A percentile compares a stretch with the other conserved stretches of the same genome.
phyloP scores from a whole-genome alignment of 2,888 invertebrate species.

The Formica aserva region DNA sequence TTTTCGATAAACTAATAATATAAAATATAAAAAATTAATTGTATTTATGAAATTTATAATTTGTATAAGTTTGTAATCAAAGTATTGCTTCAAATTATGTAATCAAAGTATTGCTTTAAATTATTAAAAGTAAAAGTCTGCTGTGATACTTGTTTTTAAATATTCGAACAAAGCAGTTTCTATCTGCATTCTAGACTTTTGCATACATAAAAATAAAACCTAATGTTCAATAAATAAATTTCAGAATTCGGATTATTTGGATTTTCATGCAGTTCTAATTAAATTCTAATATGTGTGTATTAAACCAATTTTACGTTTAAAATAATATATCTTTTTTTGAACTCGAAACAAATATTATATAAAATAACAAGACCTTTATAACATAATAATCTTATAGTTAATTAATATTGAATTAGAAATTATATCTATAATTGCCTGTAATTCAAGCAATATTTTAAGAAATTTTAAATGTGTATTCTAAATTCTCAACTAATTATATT shows the following conservation, averaged over 20 bases:
- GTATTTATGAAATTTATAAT: background rate
- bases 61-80: background rate
- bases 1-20: background rate
- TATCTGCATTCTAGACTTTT: background rate
- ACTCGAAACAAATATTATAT: background rate
- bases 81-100: slow-evolving; percentile 1
- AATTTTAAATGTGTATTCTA: background rate
- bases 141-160: background rate
- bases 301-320: background rate
- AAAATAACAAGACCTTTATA: background rate
- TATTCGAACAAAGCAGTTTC: background rate
- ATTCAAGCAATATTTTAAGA: background rate
- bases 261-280: background rate
- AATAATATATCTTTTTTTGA: background rate
- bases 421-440: background rate
- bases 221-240: background rate
- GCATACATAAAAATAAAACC: background rate
- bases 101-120: background rate
- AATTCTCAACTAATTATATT: background rate
- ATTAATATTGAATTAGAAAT: background rate
- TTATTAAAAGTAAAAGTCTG: background rate
- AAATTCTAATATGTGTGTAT: background rate
- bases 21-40: background rate
- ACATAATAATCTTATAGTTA: background rate
- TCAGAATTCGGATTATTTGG: background rate